phyloP scores from a whole-genome alignment of 35 echinoderm and acorn worm species.

The Lytechinus variegatus region DNA sequence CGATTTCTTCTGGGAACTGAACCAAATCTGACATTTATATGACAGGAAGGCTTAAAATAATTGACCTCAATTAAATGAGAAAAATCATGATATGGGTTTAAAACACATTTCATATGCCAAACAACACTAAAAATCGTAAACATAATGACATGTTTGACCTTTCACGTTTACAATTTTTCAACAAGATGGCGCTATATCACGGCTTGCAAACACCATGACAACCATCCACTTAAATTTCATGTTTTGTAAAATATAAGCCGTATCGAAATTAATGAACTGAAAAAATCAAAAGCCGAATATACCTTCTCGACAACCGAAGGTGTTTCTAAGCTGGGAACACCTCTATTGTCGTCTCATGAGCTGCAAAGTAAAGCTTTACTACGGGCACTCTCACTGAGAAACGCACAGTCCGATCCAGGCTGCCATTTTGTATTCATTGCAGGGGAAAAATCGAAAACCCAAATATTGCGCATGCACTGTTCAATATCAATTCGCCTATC shows the following conservation, averaged over 20 bases:
- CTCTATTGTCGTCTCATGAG: not conserved
- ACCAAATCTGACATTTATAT: not conserved
- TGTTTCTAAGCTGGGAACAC: not conserved
- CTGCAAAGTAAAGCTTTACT: not conserved
- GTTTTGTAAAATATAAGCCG: not conserved
- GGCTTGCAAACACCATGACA: conserved; percentile 56
- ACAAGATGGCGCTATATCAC: conserved; percentile 48
- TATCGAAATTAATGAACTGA: not conserved
- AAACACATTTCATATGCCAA: not conserved
- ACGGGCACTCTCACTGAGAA: not conserved
- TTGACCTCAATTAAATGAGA: not conserved
- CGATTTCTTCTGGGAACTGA: not conserved
- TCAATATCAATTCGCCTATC: conserved; percentile 30
- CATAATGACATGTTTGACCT: conserved; percentile 9
- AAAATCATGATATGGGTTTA: not conserved
- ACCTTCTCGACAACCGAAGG: conserved; percentile 16
- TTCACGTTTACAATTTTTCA: not conserved
- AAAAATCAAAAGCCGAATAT: not conserved
- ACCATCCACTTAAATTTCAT: conserved; percentile 32
- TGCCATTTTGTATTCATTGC: conserved; percentile 11
- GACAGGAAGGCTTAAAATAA: not conserved
- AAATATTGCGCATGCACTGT: conserved; percentile 36
- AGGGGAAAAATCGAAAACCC: conserved; percentile 39
- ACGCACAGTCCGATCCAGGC: not conserved
- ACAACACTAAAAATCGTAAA: not conserved